These are phyloP conservation scores for Watsonalla cultraria DNA, from an alignment of 2,888 invertebrate genomes.

Conservation along the genomic window DNA sequence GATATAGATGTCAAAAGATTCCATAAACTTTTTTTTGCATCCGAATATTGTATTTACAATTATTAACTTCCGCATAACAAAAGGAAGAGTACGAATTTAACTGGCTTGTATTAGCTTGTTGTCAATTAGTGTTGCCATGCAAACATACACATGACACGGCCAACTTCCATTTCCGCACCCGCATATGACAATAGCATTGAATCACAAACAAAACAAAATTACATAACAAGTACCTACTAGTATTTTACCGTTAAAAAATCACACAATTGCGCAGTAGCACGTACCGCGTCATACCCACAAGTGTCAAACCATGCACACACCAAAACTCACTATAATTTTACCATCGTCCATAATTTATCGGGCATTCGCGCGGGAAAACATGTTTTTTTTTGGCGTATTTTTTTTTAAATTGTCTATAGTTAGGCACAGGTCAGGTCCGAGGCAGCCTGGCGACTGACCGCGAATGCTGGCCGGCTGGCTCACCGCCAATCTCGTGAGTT, in stretches of 20 bases:
- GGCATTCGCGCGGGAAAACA: conserved; percentile 55
- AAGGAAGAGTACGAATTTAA: no score
- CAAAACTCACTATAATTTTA: conserved; percentile 28
- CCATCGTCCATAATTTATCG: conserved; percentile 64
- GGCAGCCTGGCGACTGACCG: conserved; percentile 49
- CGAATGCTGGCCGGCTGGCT: conserved; percentile 51
- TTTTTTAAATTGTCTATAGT: conserved; percentile 30
- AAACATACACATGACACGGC: neutral
- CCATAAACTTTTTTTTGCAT: no score
- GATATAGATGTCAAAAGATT: no score
- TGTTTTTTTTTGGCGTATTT: conserved; percentile 36
- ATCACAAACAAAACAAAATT: conserved; percentile 38
- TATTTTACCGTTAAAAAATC: conserved; percentile 20
- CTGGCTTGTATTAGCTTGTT: no score
- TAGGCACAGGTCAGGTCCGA: conserved; percentile 34
- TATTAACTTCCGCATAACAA: no score
- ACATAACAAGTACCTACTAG: conserved; percentile 60
- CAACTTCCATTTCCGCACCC: neutral
- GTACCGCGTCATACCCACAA: conserved; percentile 27
- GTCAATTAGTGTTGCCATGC: neutral
- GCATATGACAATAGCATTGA: neutral
- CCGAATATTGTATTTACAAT: no score
- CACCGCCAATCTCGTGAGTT: conserved; percentile 37
- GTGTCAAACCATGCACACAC: conserved; percentile 37
- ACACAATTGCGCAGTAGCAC: conserved; percentile 32